Evolutionary conservation across 2,797 vertebrate species (phyloP).

Genomic region (Amblyopsis hoosieri): DNA sequence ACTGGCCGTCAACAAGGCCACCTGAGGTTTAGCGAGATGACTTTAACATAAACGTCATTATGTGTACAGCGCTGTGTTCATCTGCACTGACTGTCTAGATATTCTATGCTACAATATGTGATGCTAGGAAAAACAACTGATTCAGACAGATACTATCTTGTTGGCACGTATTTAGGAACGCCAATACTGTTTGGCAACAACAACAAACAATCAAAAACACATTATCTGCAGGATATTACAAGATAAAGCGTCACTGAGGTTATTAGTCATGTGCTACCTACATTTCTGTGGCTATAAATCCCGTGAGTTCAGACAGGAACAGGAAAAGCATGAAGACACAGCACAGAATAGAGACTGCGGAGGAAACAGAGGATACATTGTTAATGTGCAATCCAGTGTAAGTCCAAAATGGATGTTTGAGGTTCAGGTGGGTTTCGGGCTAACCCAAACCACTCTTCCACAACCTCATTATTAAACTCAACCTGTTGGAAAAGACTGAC

Average conservation of each 20-base stretch:
- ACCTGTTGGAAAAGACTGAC: constrained; percentile 41
- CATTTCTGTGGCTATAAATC: constrained; percentile 98
- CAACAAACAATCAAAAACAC: neutral
- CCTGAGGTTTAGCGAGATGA: too few relatives aligned
- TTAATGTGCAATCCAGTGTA: constrained; percentile 12
- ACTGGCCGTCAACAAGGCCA: too few relatives aligned
- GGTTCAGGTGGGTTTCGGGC: neutral
- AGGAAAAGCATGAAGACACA: constrained; percentile 98
- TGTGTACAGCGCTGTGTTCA: neutral
- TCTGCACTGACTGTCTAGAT: constrained; percentile 16
- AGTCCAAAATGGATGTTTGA: constrained; percentile 8
- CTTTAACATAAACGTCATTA: too few relatives aligned
- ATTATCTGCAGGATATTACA: constrained; percentile 32
- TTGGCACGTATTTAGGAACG: neutral
- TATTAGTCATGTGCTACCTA: constrained; percentile 74
- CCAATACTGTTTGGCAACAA: constrained; percentile 13
- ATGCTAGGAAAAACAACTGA: neutral
- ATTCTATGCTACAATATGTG: too few relatives aligned
- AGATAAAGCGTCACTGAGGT: neutral
- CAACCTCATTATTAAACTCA: neutral
- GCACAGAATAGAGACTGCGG: constrained; percentile 97
- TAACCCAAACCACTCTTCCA: constrained; percentile 21
- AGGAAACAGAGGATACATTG: constrained; percentile 51
- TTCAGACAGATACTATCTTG: too few relatives aligned
- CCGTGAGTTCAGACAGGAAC: constrained; percentile 97